phyloP scores from a whole-genome alignment of 2,113 vertebrate genomes.

The Stigmatopora nigra region DNA sequence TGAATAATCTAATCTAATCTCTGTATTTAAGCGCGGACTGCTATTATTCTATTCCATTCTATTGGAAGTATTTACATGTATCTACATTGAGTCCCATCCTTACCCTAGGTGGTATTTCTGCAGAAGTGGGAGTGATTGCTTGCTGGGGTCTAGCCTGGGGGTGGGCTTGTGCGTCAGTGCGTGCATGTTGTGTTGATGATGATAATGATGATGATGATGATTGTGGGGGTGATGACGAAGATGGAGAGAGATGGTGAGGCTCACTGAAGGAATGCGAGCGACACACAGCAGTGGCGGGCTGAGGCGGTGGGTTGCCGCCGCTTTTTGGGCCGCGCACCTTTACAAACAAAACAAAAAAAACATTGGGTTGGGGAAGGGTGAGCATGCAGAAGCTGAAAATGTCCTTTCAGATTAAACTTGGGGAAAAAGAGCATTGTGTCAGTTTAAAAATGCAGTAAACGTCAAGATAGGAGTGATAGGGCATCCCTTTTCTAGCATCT shows the following conservation, averaged over 20 bases:
- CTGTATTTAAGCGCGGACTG: too few relatives aligned
- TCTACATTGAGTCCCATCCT: conserved; percentile 55
- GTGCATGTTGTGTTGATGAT: conserved; percentile 68
- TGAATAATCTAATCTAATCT: too few relatives aligned
- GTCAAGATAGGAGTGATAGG: background rate
- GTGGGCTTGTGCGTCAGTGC: conserved; percentile 82
- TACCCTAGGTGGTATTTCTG: conserved; percentile 90
- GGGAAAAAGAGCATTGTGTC: background rate
- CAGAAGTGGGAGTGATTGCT: conserved; percentile 70
- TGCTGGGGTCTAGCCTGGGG: conserved; percentile 79
- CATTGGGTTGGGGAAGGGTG: conserved; percentile 69
- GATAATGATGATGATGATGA: conserved; percentile 36
- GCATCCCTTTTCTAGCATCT: background rate
- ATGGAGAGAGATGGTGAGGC: conserved; percentile 63
- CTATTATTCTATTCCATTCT: too few relatives aligned
- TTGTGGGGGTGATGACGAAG: conserved; percentile 21
- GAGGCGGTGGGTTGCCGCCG: conserved; percentile 58
- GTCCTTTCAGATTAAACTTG: background rate
- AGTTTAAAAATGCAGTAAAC: background rate
- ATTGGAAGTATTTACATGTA: background rate
- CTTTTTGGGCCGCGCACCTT: conserved; percentile 96
- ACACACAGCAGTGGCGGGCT: conserved; percentile 72
- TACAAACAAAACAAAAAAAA: conserved; percentile 73
- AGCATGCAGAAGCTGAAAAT: conserved; percentile 33
- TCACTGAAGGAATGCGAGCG: conserved; percentile 89